phyloP scores from a whole-genome alignment of 2,113 vertebrate genomes.

The Grallaria varia region DNA sequence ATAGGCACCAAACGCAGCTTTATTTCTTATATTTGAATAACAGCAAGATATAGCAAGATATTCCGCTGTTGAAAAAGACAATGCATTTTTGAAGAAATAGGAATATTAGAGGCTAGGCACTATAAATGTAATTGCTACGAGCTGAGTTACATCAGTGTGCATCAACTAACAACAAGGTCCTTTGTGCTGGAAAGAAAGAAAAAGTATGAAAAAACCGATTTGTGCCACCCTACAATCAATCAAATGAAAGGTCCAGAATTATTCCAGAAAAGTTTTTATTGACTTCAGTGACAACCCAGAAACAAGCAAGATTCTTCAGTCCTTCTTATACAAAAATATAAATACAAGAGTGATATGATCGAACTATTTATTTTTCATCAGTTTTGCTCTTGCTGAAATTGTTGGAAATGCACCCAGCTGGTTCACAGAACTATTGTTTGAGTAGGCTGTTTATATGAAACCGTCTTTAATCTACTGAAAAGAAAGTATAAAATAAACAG shows the following conservation, averaged over 20 bases:
- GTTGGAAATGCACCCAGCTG: not conserved
- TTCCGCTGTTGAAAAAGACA: not conserved
- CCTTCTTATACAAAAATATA: not conserved
- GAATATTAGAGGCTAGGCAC: not conserved
- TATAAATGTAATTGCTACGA: not conserved
- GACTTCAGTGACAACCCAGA: not conserved
- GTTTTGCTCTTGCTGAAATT: not conserved
- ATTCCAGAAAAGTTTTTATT: not conserved
- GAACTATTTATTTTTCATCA: conserved; percentile 12
- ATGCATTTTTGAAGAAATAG: not conserved
- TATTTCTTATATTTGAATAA: not conserved
- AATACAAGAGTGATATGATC: not conserved
- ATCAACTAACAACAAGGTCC: not conserved
- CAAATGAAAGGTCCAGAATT: conserved; percentile 12
- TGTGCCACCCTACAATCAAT: not conserved
- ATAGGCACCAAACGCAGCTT: conserved; percentile 3
- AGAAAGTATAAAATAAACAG: not conserved
- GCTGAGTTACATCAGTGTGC: not conserved
- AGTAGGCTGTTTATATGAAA: not conserved
- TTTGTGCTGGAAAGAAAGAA: conserved; percentile 14
- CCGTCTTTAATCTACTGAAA: not conserved
- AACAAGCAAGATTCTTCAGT: not conserved
- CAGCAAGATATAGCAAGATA: not conserved
- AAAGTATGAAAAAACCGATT: not conserved
- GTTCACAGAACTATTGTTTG: not conserved